These are phyloP conservation scores for Aleiodes alternator DNA, from an alignment of 2,888 invertebrate genomes.

Conservation along the genomic window DNA sequence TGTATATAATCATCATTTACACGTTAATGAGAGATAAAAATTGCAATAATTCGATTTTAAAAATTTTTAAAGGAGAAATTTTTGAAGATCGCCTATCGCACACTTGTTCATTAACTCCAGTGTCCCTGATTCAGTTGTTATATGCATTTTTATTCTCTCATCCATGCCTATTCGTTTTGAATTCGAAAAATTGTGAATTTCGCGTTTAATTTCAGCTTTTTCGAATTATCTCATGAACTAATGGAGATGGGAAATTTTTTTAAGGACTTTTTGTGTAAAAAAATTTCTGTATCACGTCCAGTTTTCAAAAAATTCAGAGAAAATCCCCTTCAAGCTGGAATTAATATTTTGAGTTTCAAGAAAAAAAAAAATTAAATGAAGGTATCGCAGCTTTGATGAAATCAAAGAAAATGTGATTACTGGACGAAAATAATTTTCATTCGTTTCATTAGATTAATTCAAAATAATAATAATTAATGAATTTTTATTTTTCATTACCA, in stretches of 20 bases:
- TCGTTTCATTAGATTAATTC: conserved; percentile 23
- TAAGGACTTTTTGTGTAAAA: too few species aligned
- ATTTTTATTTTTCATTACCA: conserved; percentile 17
- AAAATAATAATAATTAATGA: conserved; percentile 9
- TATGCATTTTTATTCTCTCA: conserved; percentile 33
- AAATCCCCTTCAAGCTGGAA: not conserved
- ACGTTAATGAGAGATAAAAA: too few species aligned
- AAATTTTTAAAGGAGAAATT: not conserved
- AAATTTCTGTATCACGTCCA: too few species aligned
- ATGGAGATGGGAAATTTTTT: too few species aligned
- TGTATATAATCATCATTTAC: conserved; percentile 21
- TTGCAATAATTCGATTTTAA: not conserved
- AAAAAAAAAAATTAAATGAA: conserved; percentile 1
- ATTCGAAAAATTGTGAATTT: too few species aligned
- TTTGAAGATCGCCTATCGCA: too few species aligned
- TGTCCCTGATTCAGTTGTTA: too few species aligned
- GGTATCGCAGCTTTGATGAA: too few species aligned
- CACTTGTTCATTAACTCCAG: too few species aligned
- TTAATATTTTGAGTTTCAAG: conserved; percentile 9
- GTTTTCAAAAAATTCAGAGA: too few species aligned
- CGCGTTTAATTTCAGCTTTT: too few species aligned
- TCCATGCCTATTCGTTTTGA: conserved; percentile 1
- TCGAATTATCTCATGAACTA: too few species aligned
- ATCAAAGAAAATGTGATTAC: not conserved
- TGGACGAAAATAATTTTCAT: not conserved